A percentile compares a stretch with the other conserved stretches of the same genome.
Evolutionary conservation across 2,888 invertebrate genomes (phyloP).

Genomic region (Limnephilus rhombicus): DNA sequence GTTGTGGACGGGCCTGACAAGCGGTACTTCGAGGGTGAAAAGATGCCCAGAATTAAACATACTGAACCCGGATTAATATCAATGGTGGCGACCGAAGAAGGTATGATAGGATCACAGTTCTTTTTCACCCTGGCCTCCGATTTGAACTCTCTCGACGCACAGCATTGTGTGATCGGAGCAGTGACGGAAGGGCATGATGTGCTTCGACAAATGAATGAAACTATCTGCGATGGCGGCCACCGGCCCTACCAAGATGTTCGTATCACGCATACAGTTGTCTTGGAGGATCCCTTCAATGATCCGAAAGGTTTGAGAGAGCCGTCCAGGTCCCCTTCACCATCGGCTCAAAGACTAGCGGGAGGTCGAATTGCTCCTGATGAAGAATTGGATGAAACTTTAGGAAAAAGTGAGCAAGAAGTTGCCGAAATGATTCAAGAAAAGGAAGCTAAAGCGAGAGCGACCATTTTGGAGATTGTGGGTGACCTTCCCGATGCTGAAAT

Average conservation of each 20-base stretch:
- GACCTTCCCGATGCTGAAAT: slow-evolving; percentile 98
- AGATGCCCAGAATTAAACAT: slow-evolving; percentile 94
- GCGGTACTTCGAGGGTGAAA: slow-evolving; percentile 94
- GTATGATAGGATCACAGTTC: slow-evolving; percentile 96
- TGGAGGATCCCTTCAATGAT: slow-evolving; percentile 98
- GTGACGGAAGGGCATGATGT: slow-evolving; percentile 95
- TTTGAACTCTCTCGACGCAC: slow-evolving; percentile 91
- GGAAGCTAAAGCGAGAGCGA: slow-evolving; percentile 97
- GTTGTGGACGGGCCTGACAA: slow-evolving; percentile 91
- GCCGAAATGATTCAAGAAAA: slow-evolving; percentile 92
- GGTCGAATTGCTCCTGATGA: slow-evolving; percentile 96
- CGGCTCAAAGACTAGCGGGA: slow-evolving; percentile 87
- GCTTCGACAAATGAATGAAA: slow-evolving; percentile 93
- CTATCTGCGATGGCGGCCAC: slow-evolving; percentile 93
- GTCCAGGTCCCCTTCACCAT: slow-evolving; percentile 93
- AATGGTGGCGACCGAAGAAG: slow-evolving; percentile 95
- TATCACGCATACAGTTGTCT: slow-evolving; percentile 96
- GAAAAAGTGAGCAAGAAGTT: slow-evolving; percentile 90
- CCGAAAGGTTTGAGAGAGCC: slow-evolving; percentile 87
- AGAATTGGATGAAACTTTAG: slow-evolving; percentile 92
- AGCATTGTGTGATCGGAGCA: slow-evolving; percentile 97
- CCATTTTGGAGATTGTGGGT: slow-evolving; percentile 98
- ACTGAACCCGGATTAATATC: slow-evolving; percentile 91
- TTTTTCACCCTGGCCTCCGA: slow-evolving; percentile 94
- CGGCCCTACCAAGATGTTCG: slow-evolving; percentile 97